phyloP scores from a whole-genome alignment of 2,113 vertebrate genomes.

The Talpa occidentalis region DNA sequence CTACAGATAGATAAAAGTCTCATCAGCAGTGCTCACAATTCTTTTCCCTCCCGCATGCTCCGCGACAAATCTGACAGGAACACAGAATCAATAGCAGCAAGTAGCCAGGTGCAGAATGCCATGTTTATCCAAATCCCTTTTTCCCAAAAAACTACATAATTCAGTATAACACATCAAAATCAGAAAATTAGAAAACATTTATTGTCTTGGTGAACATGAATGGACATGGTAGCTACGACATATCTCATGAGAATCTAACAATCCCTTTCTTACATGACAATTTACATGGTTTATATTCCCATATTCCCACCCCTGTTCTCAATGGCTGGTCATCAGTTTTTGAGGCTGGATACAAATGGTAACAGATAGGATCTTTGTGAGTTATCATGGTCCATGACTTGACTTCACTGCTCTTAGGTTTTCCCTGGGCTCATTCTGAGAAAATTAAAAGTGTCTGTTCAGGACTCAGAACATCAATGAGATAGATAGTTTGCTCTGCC shows the following conservation, averaged over 20 bases:
- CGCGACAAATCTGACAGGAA: neutral
- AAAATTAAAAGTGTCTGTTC: constrained; percentile 64
- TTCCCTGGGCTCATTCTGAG: constrained; percentile 56
- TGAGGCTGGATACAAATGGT: neutral
- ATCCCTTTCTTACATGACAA: neutral
- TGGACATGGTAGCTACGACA: neutral
- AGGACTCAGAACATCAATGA: neutral
- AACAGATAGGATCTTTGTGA: constrained; percentile 16
- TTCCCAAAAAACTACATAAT: neutral
- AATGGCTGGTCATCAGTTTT: neutral
- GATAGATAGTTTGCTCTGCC: constrained; percentile 32
- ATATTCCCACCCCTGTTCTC: neutral
- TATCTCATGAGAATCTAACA: neutral
- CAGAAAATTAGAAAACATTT: neutral
- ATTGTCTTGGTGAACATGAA: neutral
- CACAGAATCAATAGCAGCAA: neutral
- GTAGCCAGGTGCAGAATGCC: neutral
- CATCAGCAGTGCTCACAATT: neutral
- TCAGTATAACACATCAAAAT: neutral
- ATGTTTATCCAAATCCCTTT: neutral
- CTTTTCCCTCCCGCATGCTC: rapidly evolving
- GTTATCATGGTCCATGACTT: neutral
- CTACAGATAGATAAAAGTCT: neutral
- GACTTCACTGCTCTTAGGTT: constrained; percentile 27
- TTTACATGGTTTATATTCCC: neutral